These are phyloP conservation scores for Oophaga sylvatica DNA, from an alignment of 2,797 vertebrate genomes.

Conservation along the genomic window DNA sequence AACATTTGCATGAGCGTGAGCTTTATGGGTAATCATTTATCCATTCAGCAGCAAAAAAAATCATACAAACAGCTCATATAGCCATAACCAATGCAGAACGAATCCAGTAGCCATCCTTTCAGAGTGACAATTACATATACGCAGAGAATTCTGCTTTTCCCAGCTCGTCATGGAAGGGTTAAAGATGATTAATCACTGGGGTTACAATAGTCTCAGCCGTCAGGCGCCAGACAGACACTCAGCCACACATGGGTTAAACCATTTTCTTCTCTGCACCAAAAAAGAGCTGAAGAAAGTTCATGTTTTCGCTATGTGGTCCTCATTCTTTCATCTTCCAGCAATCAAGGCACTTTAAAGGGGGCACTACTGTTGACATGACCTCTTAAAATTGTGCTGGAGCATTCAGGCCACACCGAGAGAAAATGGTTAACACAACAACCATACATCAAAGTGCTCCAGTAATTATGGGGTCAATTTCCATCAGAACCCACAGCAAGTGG, in stretches of 20 bases:
- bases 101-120: not conserved
- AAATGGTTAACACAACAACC: slow-evolving; percentile 56
- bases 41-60: too few relatives aligned
- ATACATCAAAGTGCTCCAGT: slow-evolving; percentile 45
- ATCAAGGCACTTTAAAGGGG: slow-evolving; percentile 57
- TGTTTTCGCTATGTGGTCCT: slow-evolving; percentile 41
- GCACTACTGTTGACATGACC: slow-evolving; percentile 54
- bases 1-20: too few relatives aligned
- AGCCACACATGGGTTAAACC: slow-evolving; percentile 26
- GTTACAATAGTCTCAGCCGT: not conserved
- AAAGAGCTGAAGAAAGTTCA: slow-evolving; percentile 39
- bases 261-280: slow-evolving; percentile 22
- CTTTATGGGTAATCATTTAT: too few relatives aligned
- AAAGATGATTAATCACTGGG: slow-evolving; percentile 1
- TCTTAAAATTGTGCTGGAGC: slow-evolving; percentile 49
- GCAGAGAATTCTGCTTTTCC: not conserved
- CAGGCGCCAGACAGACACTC: slow-evolving; percentile 11
- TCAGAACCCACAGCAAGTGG: not conserved
- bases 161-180: not conserved
- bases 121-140: not conserved
- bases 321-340: slow-evolving; percentile 56
- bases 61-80: too few relatives aligned
- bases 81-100: too few relatives aligned
- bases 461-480: slow-evolving; percentile 42
- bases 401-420: slow-evolving; percentile 57